Evolutionary conservation across 2,888 invertebrate species (phyloP), one percentile per base, ranked within the genome.

Genomic region (Glyphotaelius pellucidus): DNA sequence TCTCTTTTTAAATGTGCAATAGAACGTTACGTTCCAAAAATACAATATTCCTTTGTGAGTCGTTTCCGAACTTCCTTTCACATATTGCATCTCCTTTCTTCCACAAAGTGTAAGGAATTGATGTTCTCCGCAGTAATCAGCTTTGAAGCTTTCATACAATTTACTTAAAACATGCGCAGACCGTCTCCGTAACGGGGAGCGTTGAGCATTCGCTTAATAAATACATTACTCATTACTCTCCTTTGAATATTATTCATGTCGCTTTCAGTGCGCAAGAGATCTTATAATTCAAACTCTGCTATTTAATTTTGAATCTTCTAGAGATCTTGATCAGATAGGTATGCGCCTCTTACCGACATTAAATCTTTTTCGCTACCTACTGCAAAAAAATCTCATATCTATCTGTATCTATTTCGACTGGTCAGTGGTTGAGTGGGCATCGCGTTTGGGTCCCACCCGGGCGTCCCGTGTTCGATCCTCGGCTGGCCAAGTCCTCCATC

Each of bases 1-100:
- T 67, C 31, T 52, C 90, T 67, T 87, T 89, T 83, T 81, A 90
- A 90, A 83, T 90, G 90, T 80, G 92, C 91, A 91, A 92, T 91
- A 90, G 92, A 92, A 92, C 91, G 38, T 92, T 93, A 89, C 90
- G 89, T 91, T 87, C 92, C 90, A 86, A 79, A 86, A 79, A 87
- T 88, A 83, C 81, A 92, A 92, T 92, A 90, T 90, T 92, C 92
- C 88, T 90, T 90, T 90, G 88, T 83, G 89, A 90, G 90, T 90
- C 90, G 80, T 90, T 79, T 89, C 38, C 79, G 38, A 89, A 89
- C 80, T 90, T 90, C 80, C 90, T 80, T 90, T 81, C 90, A 42
- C 67, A 47, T 80, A 67, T 15, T 86, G 80, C 91, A 80, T 79
- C 86, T 86, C 86, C n/a, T 30, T 67, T 32, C 35, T 86, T 79